A percentile compares a stretch with the other conserved stretches of the same genome.
Conservation (phyloP, 1,140 invertebrate genomes). For the Yoshiicerus persimilis region DNA sequence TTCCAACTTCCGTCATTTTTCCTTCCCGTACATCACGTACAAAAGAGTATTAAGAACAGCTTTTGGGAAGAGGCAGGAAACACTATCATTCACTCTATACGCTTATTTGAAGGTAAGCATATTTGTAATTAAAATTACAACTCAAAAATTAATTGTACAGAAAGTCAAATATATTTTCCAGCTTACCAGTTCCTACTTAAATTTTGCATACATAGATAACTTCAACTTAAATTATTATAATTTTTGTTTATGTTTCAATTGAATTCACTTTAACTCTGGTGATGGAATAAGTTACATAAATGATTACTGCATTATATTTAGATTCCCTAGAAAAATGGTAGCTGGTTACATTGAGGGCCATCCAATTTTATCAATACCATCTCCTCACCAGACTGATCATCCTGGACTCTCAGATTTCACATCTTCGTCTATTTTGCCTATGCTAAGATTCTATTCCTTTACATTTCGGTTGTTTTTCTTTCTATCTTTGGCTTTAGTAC, state of each 20-base stretch:
- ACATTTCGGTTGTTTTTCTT: conserved; percentile 38
- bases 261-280: too few species aligned
- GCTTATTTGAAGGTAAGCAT: background rate
- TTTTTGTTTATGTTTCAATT: too few species aligned
- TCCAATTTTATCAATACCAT: conserved; percentile 36
- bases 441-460: conserved; percentile 47
- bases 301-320: background rate
- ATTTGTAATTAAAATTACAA: background rate
- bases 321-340: conserved; percentile 15
- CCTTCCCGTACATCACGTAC: conserved; percentile 44
- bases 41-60: background rate
- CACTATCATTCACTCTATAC: background rate
- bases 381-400: conserved; percentile 40
- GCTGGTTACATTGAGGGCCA: conserved; percentile 30
- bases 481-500: background rate
- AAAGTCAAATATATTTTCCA: too few species aligned
- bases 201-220: background rate
- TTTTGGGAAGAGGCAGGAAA: background rate
- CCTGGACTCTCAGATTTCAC: conserved; percentile 40
- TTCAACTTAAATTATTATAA: background rate
- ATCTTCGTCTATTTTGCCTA: conserved; percentile 32
- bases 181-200: too few species aligned
- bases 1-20: conserved; percentile 46
- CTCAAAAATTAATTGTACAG: too few species aligned
- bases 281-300: too few species aligned